phyloP scores from a whole-genome alignment of 2,797 vertebrate genomes.

The Serranus cabrilla region DNA sequence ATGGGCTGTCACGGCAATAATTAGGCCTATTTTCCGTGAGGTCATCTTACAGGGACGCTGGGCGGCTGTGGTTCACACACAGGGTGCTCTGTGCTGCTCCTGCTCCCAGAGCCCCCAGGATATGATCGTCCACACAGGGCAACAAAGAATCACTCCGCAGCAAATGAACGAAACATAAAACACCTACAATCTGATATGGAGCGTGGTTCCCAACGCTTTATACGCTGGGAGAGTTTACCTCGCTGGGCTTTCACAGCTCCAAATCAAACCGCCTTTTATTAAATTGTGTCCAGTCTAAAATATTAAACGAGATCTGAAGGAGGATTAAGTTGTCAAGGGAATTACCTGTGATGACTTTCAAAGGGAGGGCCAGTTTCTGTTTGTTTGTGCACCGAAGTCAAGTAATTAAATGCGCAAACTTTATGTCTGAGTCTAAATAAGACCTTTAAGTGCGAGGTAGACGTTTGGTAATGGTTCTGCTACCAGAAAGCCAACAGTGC shows the following conservation, averaged over 20 bases:
- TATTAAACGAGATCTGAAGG: constrained; percentile 60
- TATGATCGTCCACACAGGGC: constrained; percentile 75
- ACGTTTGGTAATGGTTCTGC: constrained; percentile 59
- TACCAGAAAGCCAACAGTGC: constrained; percentile 67
- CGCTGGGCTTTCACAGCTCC: constrained; percentile 50
- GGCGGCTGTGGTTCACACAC: constrained; percentile 88
- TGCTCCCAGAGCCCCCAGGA: constrained; percentile 80
- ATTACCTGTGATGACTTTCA: constrained; percentile 56
- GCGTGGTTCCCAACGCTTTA: constrained; percentile 60
- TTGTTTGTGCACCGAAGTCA: constrained; percentile 37
- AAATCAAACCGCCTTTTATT: constrained; percentile 54
- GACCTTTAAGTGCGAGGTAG: constrained; percentile 54
- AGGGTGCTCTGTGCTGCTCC: constrained; percentile 81
- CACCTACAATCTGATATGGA: constrained; percentile 78
- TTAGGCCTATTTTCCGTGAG: constrained; percentile 89
- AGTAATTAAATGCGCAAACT: constrained; percentile 53
- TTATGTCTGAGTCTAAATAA: constrained; percentile 46
- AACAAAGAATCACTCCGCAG: constrained; percentile 81
- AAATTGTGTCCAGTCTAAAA: constrained; percentile 55
- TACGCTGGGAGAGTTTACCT: constrained; percentile 66
- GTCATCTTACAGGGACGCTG: constrained; percentile 88
- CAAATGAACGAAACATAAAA: constrained; percentile 80
- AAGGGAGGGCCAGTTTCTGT: constrained; percentile 22
- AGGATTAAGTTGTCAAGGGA: constrained; percentile 66
- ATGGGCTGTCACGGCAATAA: constrained; percentile 87